Conservation (phyloP, 2,113 vertebrate genomes). For the Mormyrus iriodes region DNA sequence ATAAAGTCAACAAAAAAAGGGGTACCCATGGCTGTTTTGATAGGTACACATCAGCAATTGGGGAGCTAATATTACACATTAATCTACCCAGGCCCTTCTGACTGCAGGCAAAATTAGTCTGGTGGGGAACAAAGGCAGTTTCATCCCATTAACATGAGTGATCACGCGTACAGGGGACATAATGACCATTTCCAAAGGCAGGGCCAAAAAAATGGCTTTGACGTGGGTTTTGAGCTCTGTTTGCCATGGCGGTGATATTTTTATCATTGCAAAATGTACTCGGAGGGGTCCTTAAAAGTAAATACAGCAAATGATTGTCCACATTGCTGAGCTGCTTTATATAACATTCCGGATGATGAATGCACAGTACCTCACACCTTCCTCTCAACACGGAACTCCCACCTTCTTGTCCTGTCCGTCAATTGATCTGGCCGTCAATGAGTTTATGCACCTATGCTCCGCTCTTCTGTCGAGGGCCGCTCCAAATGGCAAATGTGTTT, state of each 20-base stretch:
- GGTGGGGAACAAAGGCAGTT: background rate
- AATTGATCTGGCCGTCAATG: constrained; percentile 48
- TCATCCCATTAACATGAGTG: constrained; percentile 6
- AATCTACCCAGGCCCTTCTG: background rate
- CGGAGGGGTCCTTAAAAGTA: constrained; percentile 23
- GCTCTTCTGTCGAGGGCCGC: constrained; percentile 48
- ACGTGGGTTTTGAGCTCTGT: constrained; percentile 18
- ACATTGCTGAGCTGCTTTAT: background rate
- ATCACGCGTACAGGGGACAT: background rate
- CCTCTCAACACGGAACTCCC: constrained; percentile 39
- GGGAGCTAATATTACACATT: background rate
- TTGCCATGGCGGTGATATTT: constrained; percentile 28
- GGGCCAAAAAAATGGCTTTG: background rate
- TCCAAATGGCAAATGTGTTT: constrained; percentile 24
- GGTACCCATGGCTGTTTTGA: background rate
- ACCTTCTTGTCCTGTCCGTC: constrained; percentile 50
- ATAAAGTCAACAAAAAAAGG: background rate
- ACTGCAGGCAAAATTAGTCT: background rate
- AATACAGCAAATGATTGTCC: constrained; percentile 34
- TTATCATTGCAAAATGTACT: constrained; percentile 32
- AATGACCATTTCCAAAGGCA: background rate
- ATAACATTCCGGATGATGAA: constrained; percentile 4
- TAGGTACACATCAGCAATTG: background rate
- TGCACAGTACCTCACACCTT: constrained; percentile 40
- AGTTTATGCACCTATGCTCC: constrained; percentile 51